Evolutionary conservation across 2,797 vertebrate genomes (phyloP).

Genomic region (Catamblyrhynchus diadema): DNA sequence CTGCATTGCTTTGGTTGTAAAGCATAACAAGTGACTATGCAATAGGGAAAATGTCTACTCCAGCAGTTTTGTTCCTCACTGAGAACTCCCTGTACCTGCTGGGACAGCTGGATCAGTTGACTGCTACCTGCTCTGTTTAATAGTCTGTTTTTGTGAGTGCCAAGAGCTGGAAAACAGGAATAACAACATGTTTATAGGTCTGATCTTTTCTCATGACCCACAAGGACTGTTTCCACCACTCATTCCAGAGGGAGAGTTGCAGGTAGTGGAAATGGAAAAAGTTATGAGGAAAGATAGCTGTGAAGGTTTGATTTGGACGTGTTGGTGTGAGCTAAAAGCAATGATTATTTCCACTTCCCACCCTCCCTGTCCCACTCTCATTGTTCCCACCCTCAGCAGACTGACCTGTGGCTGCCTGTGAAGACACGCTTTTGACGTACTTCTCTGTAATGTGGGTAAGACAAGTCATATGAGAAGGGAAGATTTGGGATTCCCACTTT

Average conservation of each 20-base stretch:
- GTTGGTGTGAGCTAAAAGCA: conserved; percentile 17
- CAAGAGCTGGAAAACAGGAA: conserved; percentile 51
- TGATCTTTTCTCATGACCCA: conserved; percentile 67
- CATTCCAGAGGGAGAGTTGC: conserved; percentile 39
- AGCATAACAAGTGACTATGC: background rate
- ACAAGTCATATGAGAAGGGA: background rate
- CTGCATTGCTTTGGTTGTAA: background rate
- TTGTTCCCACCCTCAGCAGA: background rate
- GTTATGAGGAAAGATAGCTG: conserved; percentile 50
- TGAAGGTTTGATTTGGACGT: conserved; percentile 52
- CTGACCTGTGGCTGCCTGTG: background rate
- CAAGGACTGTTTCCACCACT: conserved; percentile 58
- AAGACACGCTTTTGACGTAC: background rate
- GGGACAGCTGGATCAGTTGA: background rate
- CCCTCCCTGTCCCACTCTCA: background rate
- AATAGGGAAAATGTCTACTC: background rate
- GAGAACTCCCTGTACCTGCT: conserved; percentile 26
- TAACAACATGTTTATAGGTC: conserved; percentile 52
- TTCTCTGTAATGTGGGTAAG: background rate
- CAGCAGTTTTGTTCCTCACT: conserved; percentile 2
- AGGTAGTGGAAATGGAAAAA: conserved; percentile 64
- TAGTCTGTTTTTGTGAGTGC: conserved; percentile 32
- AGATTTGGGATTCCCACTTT: background rate
- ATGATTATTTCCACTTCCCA: conserved; percentile 38
- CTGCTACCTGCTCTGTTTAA: conserved; percentile 26